Evolutionary conservation across 2,797 vertebrate species (phyloP).

Genomic region (Dendrocincla tyrannina): DNA sequence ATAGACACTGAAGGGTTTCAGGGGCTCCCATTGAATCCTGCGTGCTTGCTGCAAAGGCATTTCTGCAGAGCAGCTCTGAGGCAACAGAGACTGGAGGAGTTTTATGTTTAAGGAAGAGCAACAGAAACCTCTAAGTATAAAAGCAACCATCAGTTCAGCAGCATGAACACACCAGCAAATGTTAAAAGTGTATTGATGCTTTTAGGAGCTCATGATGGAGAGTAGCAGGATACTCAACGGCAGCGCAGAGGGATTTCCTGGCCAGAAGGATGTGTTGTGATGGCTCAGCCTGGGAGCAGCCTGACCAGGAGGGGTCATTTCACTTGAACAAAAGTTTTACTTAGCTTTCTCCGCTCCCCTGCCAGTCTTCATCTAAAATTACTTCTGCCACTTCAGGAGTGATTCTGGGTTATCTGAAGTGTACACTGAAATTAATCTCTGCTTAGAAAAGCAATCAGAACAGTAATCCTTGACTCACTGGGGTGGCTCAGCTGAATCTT

Average conservation of each 20-base stretch:
- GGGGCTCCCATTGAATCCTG: background rate
- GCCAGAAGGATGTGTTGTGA: background rate
- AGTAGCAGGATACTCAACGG: background rate
- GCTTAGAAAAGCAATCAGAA: slow-evolving; percentile 40
- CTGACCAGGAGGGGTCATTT: background rate
- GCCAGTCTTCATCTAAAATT: background rate
- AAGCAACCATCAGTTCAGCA: background rate
- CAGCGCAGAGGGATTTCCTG: background rate
- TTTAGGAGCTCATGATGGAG: background rate
- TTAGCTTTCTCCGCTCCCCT: background rate
- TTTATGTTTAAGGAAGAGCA: background rate
- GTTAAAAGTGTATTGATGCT: fast-evolving
- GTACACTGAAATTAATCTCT: slow-evolving; percentile 55
- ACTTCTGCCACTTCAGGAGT: slow-evolving; percentile 10
- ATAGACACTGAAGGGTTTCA: background rate
- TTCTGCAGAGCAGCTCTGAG: background rate
- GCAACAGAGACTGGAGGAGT: background rate
- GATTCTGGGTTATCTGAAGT: slow-evolving; percentile 44
- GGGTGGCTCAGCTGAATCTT: background rate
- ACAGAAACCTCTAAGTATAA: background rate
- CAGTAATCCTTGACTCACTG: slow-evolving; percentile 54
- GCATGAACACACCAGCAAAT: fast-evolving
- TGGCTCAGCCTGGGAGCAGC: background rate
- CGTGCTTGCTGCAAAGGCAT: fast-evolving
- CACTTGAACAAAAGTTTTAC: background rate